A percentile compares a stretch with the other conserved stretches of the same genome.
These are phyloP conservation scores for Eubasilissa regina DNA, from an alignment of 1,140 invertebrate genomes.

Conservation along the genomic window DNA sequence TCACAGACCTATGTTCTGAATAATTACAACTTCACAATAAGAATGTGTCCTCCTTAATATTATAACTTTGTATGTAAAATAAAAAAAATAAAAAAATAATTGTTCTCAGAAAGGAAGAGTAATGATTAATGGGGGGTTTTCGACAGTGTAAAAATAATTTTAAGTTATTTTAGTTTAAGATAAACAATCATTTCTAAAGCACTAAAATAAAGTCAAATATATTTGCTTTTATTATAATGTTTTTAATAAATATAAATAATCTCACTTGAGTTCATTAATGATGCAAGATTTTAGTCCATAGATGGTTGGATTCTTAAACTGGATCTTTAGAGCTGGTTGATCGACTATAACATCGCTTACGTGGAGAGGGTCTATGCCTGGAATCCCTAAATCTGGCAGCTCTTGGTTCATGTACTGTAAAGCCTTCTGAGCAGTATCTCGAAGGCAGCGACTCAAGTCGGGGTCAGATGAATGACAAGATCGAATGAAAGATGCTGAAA, in stretches of 20 bases:
- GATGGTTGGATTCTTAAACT: constrained; percentile 42
- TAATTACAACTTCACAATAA: no score
- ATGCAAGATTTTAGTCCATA: constrained; percentile 46
- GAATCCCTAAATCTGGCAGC: constrained; percentile 45
- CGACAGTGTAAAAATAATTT: no score
- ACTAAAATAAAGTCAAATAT: no score
- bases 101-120: no score
- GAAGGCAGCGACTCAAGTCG: constrained; percentile 39
- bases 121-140: no score
- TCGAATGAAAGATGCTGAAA: constrained; percentile 54
- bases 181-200: no score
- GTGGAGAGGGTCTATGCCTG: constrained; percentile 48
- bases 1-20: no score
- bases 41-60: no score
- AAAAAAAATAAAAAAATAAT: no score
- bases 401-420: constrained; percentile 43
- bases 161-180: no score
- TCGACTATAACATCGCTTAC: constrained; percentile 43
- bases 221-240: no score
- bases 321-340: constrained; percentile 48
- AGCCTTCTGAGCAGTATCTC: constrained; percentile 35
- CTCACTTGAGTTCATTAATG: constrained; percentile 54
- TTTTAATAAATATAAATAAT: constrained; percentile 3
- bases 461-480: constrained; percentile 50
- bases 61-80: no score